phyloP scores from a whole-genome alignment of 1,140 invertebrate species.

The Acyrthosiphon pisum region DNA sequence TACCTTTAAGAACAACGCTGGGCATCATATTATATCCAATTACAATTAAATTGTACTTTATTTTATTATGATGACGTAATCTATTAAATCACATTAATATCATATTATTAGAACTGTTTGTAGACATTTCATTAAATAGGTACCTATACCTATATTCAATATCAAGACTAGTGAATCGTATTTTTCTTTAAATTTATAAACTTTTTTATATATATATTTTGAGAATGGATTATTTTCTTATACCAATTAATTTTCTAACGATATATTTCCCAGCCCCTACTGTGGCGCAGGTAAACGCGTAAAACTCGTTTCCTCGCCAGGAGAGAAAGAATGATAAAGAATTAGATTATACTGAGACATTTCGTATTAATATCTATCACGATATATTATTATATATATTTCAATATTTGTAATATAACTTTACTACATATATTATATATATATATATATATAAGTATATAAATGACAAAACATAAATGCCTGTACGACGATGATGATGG shows the following conservation, averaged over 20 bases:
- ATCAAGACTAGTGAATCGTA: not conserved
- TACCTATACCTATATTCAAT: not conserved
- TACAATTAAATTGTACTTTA: no score
- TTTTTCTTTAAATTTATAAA: not conserved
- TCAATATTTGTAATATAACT: no score
- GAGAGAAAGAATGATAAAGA: not conserved
- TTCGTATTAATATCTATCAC: not conserved
- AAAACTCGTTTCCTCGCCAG: not conserved
- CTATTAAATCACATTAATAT: not conserved
- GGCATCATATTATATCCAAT: no score
- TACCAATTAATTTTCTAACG: not conserved
- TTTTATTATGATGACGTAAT: no score
- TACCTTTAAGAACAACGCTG: no score
- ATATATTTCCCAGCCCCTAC: not conserved
- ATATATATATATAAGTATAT: not conserved
- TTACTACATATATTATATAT: no score
- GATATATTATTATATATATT: no score
- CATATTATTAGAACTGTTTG: not conserved
- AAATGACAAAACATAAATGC: not conserved
- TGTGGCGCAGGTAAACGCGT: not conserved
- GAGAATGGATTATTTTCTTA: not conserved
- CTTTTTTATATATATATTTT: not conserved
- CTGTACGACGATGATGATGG: no score
- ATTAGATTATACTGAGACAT: not conserved
- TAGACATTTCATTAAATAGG: no score